Percentiles rank a stretch among this genome's conserved stretches.
Conservation (phyloP, 2,888 invertebrate genomes). For the Andrena bicolor region DNA sequence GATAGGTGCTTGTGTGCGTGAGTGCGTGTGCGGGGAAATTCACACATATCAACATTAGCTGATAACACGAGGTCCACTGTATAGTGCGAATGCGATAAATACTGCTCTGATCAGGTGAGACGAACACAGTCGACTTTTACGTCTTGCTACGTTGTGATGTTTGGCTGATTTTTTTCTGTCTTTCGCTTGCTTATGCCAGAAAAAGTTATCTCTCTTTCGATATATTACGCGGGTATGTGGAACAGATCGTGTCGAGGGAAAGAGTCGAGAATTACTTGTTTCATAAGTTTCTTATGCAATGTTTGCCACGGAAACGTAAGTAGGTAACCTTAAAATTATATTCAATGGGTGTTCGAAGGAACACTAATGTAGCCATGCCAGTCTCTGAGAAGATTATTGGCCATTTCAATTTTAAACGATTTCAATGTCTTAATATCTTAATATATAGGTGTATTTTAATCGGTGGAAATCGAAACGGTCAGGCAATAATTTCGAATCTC, state of each 20-base stretch:
- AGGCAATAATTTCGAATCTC: neutral
- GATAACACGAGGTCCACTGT: slow-evolving; percentile 10
- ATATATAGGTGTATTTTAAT: neutral
- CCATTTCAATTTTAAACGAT: too few species aligned
- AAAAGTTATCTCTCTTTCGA: neutral
- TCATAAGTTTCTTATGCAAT: too few species aligned
- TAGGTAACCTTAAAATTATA: too few species aligned
- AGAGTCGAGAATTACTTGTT: too few species aligned
- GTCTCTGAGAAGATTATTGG: too few species aligned
- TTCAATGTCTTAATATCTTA: too few species aligned
- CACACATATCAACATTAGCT: slow-evolving; percentile 47
- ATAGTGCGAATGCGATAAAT: neutral
- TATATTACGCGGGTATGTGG: too few species aligned
- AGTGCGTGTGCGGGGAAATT: slow-evolving; percentile 37
- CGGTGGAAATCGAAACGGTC: neutral
- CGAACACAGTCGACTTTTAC: neutral
- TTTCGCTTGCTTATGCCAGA: neutral
- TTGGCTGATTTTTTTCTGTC: neutral
- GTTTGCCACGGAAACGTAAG: too few species aligned
- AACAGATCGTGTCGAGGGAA: too few species aligned
- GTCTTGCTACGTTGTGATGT: neutral
- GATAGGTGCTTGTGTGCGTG: slow-evolving; percentile 27
- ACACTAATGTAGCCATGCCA: too few species aligned
- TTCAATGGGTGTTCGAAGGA: too few species aligned
- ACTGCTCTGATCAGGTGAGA: slow-evolving; percentile 49